These are phyloP conservation scores for Danio rerio DNA, from an alignment of 2,113 vertebrate genomes.

Conservation along the genomic window DNA sequence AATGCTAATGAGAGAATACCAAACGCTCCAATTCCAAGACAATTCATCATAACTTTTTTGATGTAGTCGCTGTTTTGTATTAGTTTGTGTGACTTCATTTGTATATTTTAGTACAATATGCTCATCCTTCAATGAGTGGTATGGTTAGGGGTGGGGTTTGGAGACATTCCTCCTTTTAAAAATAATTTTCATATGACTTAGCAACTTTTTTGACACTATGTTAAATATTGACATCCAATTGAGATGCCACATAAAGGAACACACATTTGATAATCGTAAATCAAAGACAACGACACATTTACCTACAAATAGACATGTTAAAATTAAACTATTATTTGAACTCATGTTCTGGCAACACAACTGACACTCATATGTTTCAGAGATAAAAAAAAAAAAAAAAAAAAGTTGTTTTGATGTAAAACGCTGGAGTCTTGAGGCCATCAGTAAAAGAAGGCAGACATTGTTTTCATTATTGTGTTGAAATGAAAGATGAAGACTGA, in stretches of 20 bases:
- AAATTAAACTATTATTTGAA: constrained; percentile 51
- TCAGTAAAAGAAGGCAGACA: constrained; percentile 35
- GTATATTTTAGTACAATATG: no score
- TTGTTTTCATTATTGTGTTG: constrained; percentile 36
- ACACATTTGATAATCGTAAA: constrained; percentile 4
- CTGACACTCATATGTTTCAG: constrained; percentile 31
- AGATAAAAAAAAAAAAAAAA: not conserved
- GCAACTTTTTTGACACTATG: no score
- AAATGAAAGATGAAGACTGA: not conserved
- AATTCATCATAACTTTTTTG: no score
- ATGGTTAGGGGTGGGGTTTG: no score
- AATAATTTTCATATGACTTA: no score
- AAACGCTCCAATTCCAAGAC: not conserved
- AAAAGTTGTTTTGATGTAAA: constrained; percentile 4
- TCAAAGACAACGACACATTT: not conserved
- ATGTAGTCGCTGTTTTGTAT: no score
- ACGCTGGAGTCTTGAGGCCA: constrained; percentile 1
- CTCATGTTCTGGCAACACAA: constrained; percentile 25
- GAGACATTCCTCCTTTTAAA: no score
- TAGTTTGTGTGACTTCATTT: no score
- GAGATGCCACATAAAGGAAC: not conserved
- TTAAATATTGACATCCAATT: no score
- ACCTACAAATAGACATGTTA: constrained; percentile 35
- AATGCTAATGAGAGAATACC: not conserved
- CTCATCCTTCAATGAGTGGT: no score